A percentile compares a stretch with the other conserved stretches of the same genome.
These are phyloP conservation scores for Cosmia trapezina DNA, from an alignment of 2,888 invertebrate genomes.

Conservation along the genomic window DNA sequence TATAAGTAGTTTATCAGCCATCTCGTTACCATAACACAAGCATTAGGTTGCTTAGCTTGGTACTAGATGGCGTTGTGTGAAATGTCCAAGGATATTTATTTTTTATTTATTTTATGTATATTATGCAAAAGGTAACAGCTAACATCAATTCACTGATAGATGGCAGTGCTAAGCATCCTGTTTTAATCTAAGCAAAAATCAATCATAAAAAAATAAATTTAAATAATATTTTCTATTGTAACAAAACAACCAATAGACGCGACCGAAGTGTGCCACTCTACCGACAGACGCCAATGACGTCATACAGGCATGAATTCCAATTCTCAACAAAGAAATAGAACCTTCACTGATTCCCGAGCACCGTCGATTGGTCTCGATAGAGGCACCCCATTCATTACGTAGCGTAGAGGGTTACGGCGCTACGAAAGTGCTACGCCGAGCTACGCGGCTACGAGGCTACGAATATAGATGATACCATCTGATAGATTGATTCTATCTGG, in stretches of 20 bases:
- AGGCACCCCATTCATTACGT: slow-evolving; percentile 66
- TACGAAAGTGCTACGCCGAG: slow-evolving; percentile 63
- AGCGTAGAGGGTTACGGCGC: slow-evolving; percentile 60
- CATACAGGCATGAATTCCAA: slow-evolving; percentile 57
- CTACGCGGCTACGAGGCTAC: slow-evolving; percentile 61
- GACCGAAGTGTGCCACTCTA: slow-evolving; percentile 22
- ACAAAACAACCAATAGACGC: slow-evolving; percentile 6
- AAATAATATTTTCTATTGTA: not conserved
- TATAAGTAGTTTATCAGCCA: too few species aligned
- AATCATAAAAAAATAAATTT: not conserved
- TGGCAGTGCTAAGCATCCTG: not conserved
- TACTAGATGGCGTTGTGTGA: too few species aligned
- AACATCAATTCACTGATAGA: too few species aligned
- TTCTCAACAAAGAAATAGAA: slow-evolving; percentile 65
- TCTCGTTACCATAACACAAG: too few species aligned
- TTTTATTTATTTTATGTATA: too few species aligned
- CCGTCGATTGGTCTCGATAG: slow-evolving; percentile 65
- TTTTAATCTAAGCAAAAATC: not conserved
- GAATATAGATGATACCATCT: slow-evolving; percentile 65
- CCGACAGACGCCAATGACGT: slow-evolving; percentile 36
- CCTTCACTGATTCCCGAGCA: slow-evolving; percentile 58
- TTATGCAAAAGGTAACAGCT: too few species aligned
- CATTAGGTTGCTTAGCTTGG: too few species aligned
- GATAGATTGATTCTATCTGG: slow-evolving; percentile 61
- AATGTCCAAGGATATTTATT: too few species aligned